Conservation (phyloP, 1,140 invertebrate genomes). For the Plectus sambesii region DNA sequence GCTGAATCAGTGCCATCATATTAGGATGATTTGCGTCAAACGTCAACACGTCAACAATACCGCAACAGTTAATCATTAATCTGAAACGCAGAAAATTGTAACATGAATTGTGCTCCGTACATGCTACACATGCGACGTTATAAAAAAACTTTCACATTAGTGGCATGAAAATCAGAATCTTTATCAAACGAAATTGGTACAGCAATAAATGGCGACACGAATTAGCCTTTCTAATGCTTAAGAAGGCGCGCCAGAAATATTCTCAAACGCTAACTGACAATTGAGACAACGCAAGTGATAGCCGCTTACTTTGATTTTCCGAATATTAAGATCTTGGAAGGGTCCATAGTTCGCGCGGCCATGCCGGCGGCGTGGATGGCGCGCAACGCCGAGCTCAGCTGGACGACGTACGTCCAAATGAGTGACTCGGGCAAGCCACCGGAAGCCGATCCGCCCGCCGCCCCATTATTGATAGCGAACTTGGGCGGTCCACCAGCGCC, state of each 20-base stretch:
- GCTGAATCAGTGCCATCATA: no score
- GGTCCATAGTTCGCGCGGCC: conserved; percentile 64
- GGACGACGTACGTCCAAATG: conserved; percentile 89
- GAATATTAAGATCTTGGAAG: conserved; percentile 76
- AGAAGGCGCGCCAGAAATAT: not conserved
- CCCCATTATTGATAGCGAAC: no score
- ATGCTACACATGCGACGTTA: no score
- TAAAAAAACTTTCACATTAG: no score
- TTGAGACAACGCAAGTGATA: conserved; percentile 18
- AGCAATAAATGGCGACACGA: no score
- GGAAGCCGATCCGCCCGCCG: conserved; percentile 51
- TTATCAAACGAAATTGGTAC: no score
- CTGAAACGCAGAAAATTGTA: conserved; percentile 24
- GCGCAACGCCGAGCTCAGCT: conserved; percentile 81
- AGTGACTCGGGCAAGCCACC: conserved; percentile 71
- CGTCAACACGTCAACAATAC: conserved; percentile 63
- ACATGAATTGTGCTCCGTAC: no score
- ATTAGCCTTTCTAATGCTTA: not conserved
- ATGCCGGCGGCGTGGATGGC: conserved; percentile 71
- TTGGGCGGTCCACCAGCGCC: no score
- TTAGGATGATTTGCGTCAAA: no score
- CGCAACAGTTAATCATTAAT: conserved; percentile 6
- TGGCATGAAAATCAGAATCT: no score
- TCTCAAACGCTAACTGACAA: not conserved
- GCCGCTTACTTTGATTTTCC: conserved; percentile 51